Conservation (phyloP, 1,140 invertebrate genomes). For the Leptopilina clavipes region DNA sequence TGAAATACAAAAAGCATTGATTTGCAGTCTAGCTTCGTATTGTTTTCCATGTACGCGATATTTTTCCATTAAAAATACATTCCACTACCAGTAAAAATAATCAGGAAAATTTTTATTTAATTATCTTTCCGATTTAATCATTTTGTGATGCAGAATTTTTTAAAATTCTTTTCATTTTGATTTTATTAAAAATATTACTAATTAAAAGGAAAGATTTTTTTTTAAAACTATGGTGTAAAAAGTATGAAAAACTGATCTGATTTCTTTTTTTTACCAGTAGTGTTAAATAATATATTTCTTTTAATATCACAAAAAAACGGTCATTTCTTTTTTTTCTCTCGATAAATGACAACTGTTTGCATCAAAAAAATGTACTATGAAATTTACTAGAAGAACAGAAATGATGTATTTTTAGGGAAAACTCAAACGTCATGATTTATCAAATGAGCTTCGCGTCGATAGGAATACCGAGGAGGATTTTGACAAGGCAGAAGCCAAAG, state of each 20-base stretch:
- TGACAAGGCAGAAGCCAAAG: constrained; percentile 81
- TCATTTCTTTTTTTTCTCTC: no score
- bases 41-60: neutral
- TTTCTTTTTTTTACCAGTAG: no score
- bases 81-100: neutral
- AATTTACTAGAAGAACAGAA: neutral
- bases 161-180: no score
- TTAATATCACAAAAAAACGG: no score
- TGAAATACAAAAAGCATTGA: constrained; percentile 8
- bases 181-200: no score
- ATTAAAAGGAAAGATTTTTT: no score
- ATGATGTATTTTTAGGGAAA: neutral
- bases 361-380: neutral
- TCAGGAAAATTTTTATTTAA: neutral
- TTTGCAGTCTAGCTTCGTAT: constrained; percentile 14
- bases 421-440: constrained; percentile 78
- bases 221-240: no score
- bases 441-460: constrained; percentile 76
- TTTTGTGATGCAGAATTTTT: no score
- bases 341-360: neutral
- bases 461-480: constrained; percentile 74
- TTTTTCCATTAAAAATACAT: neutral
- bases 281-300: no score
- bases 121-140: no score
- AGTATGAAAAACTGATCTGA: no score